phyloP scores from a whole-genome alignment of 2,888 invertebrate genomes.

The Erebia palarica region DNA sequence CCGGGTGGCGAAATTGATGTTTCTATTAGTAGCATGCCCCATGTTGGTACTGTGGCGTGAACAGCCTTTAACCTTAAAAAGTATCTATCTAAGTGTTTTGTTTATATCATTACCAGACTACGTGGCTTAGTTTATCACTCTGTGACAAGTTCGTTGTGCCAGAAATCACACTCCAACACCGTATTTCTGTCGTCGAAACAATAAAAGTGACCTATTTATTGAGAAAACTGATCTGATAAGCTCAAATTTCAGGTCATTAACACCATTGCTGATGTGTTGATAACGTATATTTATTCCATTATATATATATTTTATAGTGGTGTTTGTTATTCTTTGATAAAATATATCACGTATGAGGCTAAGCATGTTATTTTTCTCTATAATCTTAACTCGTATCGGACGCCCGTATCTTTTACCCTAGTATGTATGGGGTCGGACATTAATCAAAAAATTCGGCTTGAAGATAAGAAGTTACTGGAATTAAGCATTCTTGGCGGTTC shows the following conservation, averaged over 20 bases:
- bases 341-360: slow-evolving; percentile 44
- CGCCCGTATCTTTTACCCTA: slow-evolving; percentile 44
- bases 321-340: slow-evolving; percentile 43
- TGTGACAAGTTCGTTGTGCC: slow-evolving; percentile 53
- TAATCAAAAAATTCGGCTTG: slow-evolving; percentile 62
- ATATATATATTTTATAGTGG: slow-evolving; percentile 32
- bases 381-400: slow-evolving; percentile 55
- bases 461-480: slow-evolving; percentile 60
- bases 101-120: background rate
- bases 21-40: too few species aligned
- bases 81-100: background rate
- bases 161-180: slow-evolving; percentile 59
- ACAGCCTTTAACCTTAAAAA: slow-evolving; percentile 27
- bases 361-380: slow-evolving; percentile 58
- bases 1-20: too few species aligned
- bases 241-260: slow-evolving; percentile 70
- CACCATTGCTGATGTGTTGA: slow-evolving; percentile 62
- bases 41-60: too few species aligned
- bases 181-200: slow-evolving; percentile 61
- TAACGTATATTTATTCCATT: slow-evolving; percentile 46
- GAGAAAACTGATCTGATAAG: slow-evolving; percentile 66
- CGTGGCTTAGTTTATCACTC: slow-evolving; percentile 32
- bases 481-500: slow-evolving; percentile 57
- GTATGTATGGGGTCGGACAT: slow-evolving; percentile 50
- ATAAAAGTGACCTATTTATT: slow-evolving; percentile 78